Percentiles rank a stretch among this genome's conserved stretches.
Conservation (phyloP, 2,113 vertebrate genomes). For the Syngnathus floridae region DNA sequence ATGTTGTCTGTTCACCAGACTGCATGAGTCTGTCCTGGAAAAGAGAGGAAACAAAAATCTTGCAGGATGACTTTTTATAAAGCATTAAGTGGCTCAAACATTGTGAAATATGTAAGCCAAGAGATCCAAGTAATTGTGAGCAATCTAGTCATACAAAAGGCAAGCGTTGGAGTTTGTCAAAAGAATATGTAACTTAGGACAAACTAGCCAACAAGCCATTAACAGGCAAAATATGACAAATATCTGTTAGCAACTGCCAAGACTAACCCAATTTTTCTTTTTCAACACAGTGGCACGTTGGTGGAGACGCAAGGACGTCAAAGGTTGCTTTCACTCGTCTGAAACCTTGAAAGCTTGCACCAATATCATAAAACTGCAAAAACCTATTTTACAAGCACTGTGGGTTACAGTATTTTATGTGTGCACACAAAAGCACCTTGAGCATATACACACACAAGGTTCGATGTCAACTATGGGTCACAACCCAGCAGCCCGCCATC, state of each 20-base stretch:
- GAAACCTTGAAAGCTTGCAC: conserved; percentile 2
- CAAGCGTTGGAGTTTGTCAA: not conserved
- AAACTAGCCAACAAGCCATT: not conserved
- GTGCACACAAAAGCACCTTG: not conserved
- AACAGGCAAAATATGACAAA: not conserved
- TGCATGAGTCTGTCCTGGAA: conserved; percentile 54
- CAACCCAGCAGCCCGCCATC: conserved; percentile 18
- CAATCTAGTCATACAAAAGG: not conserved
- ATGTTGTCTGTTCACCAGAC: conserved; percentile 35
- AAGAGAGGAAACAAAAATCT: not conserved
- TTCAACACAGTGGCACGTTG: not conserved
- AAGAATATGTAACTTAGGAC: not conserved
- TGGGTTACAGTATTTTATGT: conserved; percentile 5
- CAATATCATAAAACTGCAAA: not conserved
- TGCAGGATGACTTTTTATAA: not conserved
- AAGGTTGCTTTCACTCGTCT: not conserved
- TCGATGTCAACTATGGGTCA: conserved; percentile 42
- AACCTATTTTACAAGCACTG: conserved; percentile 8
- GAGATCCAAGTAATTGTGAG: not conserved
- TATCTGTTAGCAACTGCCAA: not conserved
- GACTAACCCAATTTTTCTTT: not conserved
- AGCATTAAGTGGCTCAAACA: not conserved
- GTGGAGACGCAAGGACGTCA: not conserved
- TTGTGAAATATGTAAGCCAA: not conserved
- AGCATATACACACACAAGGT: conserved; percentile 8